Evolutionary conservation across 2,797 vertebrate species (phyloP).

Genomic region (Anomalospiza imberbis): DNA sequence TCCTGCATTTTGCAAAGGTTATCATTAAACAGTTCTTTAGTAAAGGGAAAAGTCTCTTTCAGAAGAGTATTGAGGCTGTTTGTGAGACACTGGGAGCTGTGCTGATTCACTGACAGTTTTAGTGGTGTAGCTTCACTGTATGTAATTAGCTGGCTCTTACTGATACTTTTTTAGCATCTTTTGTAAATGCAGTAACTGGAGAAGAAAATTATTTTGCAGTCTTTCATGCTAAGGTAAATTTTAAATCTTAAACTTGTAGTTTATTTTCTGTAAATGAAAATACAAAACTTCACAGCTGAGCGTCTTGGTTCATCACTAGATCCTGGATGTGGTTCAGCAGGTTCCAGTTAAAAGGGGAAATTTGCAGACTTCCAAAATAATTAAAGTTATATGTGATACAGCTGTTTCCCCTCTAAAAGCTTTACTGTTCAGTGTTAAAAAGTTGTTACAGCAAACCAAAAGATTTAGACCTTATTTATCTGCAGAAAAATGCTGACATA

Average conservation of each 20-base stretch:
- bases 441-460: neutral
- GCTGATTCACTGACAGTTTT: neutral
- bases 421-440: neutral
- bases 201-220: neutral
- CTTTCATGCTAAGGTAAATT: neutral
- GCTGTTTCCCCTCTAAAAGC: neutral
- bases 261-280: neutral
- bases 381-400: neutral
- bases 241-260: neutral
- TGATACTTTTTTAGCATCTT: neutral
- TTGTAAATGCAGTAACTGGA: neutral
- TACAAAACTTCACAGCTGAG: neutral
- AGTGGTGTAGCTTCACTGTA: neutral
- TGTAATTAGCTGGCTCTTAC: neutral
- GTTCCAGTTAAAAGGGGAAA: neutral
- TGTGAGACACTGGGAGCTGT: neutral
- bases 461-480: neutral
- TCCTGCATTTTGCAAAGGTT: neutral
- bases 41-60: neutral
- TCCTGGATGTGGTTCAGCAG: neutral
- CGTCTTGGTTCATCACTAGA: neutral
- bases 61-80: neutral
- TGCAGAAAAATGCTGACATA: conserved; percentile 16
- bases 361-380: neutral
- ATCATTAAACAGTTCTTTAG: neutral